Base-by-base conservation (phyloP, 2,888 invertebrate species). In the Eupithecia abbreviata region DNA sequence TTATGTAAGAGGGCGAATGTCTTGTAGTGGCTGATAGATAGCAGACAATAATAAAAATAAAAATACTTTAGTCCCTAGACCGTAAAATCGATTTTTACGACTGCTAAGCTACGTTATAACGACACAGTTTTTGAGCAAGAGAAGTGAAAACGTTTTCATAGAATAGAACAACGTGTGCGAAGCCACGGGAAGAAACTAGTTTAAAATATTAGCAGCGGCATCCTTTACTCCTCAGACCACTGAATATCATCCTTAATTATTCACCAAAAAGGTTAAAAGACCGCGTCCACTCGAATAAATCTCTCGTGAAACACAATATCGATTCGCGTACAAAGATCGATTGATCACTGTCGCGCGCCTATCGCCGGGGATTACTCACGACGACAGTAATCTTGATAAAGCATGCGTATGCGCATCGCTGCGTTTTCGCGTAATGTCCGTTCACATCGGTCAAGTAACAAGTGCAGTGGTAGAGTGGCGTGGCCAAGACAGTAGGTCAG, bases 341-440 rank as follows among this genome's bases (percentile, higher is more conserved):
- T 93, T 90, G 88, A 91, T 93, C 93, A 93, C 91, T 84, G 93
- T 93, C 92, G 74, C 78, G 78, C 71, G 80, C 74, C 82, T 91
- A 92, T 91, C 91, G 86, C 81, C 77, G 88, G 77, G 89, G 85
- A 91, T 93, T 92, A 92, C 85, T 93, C 91, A 92, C 83, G 80
- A 80, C 58, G 90, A 90, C 91, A 87, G 86, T 88, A 85, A 93
- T 93, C 93, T 92, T 91, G 93, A 93, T 93, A 90, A 90, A 91
- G 85, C 81, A 83, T 86, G 85, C 85, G 87, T 82, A 69, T 77
- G 82, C 84, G 85, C 82, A 81, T 80, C 79, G 69, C 58, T 68
- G 77, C 73, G 49, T 71, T 78, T 74, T 75, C 51, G 75, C 79
- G 73, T 77, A 71, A 77, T 67, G 43, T 9, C 67, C 42, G 10